Evolutionary conservation across 2,888 invertebrate genomes (phyloP).

Genomic region (Crepidodera aurea): DNA sequence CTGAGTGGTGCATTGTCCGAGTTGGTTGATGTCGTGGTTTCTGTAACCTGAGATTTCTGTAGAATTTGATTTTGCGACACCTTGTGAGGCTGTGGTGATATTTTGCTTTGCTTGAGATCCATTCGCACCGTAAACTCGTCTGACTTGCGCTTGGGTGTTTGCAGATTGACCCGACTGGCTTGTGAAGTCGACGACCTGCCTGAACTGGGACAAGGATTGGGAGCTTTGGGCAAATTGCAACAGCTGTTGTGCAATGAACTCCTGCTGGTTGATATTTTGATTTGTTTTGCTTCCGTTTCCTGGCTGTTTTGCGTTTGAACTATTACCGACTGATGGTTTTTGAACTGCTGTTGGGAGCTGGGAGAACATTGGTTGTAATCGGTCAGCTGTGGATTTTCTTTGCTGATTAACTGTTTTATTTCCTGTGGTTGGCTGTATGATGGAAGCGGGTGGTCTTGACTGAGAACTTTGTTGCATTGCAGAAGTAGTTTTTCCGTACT

Average conservation of each 20-base stretch:
- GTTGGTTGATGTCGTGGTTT: not conserved
- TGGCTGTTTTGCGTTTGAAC: conserved; percentile 12
- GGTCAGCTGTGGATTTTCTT: conserved; percentile 1
- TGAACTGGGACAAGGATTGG: conserved; percentile 33
- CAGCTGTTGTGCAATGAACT: conserved; percentile 32
- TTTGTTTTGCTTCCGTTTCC: conserved; percentile 15
- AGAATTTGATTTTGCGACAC: not conserved
- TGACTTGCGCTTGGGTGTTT: conserved; percentile 7
- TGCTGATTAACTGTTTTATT: conserved; percentile 2
- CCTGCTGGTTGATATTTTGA: conserved; percentile 19
- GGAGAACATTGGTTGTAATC: not conserved
- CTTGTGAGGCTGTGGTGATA: conserved; percentile 9
- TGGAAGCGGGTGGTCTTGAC: not conserved
- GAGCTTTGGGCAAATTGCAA: conserved; percentile 36
- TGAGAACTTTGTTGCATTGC: conserved; percentile 7
- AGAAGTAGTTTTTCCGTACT: conserved; percentile 3
- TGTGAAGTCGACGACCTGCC: conserved; percentile 25
- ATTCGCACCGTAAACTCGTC: conserved; percentile 1
- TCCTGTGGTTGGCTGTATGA: not conserved
- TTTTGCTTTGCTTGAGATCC: conserved; percentile 18
- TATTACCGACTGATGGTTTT: not conserved
- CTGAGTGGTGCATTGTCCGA: conserved; percentile 10
- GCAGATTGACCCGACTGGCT: conserved; percentile 14
- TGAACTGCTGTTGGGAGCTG: not conserved
- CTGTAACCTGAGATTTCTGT: not conserved